Evolutionary conservation across 2,888 invertebrate genomes (phyloP).

Genomic region (Prionchulus punctatus): DNA sequence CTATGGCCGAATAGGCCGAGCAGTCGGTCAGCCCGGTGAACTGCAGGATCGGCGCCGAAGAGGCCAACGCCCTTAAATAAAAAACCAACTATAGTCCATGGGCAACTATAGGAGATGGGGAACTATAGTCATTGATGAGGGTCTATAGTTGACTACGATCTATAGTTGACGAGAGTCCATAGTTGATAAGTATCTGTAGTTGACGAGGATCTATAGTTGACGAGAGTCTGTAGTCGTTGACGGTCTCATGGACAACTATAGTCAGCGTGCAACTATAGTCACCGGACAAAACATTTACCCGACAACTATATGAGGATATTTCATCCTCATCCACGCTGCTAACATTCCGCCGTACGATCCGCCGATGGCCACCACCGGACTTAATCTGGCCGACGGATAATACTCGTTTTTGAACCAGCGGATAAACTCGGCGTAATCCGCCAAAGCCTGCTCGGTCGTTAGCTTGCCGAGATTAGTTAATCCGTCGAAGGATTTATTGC

Average conservation of each 20-base stretch:
- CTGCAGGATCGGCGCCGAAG: slow-evolving; percentile 77
- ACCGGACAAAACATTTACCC: slow-evolving; percentile 44
- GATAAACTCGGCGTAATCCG: slow-evolving; percentile 71
- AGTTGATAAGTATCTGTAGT: no score
- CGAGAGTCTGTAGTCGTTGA: no score
- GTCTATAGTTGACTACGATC: no score
- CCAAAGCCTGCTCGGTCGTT: slow-evolving; percentile 74
- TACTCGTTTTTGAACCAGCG: slow-evolving; percentile 45
- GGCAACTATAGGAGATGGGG: no score
- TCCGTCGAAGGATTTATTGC: slow-evolving; percentile 48
- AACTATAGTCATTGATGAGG: no score
- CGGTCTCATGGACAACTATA: no score
- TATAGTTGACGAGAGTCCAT: no score
- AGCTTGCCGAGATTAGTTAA: slow-evolving; percentile 46
- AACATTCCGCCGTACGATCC: slow-evolving; percentile 97
- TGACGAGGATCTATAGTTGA: no score
- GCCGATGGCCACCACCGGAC: slow-evolving; percentile 64
- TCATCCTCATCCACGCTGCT: slow-evolving; percentile 82
- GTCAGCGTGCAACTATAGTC: no score
- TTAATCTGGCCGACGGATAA: slow-evolving; percentile 38
- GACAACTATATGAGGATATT: slow-evolving; percentile 70
- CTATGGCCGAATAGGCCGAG: slow-evolving; percentile 55
- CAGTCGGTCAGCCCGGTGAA: slow-evolving; percentile 64
- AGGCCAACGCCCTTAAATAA: slow-evolving; percentile 58
- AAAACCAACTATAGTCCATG: background rate